Base-by-base conservation (phyloP, 1,140 invertebrate genomes). In the Danaus plexippus region DNA sequence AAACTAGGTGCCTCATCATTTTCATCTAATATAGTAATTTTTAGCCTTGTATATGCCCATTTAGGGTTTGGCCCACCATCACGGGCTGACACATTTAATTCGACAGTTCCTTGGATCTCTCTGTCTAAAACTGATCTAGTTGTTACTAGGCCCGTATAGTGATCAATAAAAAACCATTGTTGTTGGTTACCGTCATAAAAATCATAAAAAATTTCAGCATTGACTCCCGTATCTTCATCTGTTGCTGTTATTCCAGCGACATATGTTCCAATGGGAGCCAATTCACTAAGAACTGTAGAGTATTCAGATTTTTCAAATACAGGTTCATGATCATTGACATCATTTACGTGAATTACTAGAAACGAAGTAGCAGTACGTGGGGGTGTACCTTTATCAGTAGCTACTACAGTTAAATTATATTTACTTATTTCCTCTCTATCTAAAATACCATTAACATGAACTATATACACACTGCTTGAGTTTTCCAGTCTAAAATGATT, bases 271-370 rank as follows among this genome's bases (percentile, higher is more conserved):
- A 94, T 87, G 0, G 95, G 94, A 3, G 94, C 92, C 4, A 95
- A 86, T 85, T 98, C 97, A 67, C 94, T 95, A 7, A 98, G 85
- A 2, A 96, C 91, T 0, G 95, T 92, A 0, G 94, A 94, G 85
- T 97, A 98, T 79, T 97, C 95, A 55, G 93, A 95, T 81, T 97
- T 96, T 78, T 97, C 95, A 75, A 98, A 98, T 4, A 96, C 95
- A 1, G 96, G 96, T 72, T 96, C 94, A 81, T 97, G 95, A 80
- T 98, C 96, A 86, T 98, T 98, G 0, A 96, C 94, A 80, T 98
- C 97, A 79, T 97, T 97, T 0, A 99, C 95, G 69, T 95, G 91
- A 79, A 98, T 96, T 12, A 96, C 93, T 52, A 98, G 89, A 83
- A 96, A 94, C 10, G 94, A 92, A 0, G 93, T 94, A 1, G 94